Conservation (phyloP, 1,140 invertebrate genomes). For the Orchestia grillus region DNA sequence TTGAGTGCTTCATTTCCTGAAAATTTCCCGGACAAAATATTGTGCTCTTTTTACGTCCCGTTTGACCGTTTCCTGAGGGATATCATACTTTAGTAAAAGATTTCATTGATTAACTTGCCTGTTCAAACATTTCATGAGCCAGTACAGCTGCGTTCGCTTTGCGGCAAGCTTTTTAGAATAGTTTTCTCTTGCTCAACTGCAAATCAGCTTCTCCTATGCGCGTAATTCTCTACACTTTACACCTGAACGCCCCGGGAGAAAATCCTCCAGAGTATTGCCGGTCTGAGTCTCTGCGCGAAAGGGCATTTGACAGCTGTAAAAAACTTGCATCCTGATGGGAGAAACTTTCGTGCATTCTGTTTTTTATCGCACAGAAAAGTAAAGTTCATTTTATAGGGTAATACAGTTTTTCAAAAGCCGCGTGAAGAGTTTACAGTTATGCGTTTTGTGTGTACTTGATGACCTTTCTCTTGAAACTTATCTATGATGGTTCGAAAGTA, state of each 20-base stretch:
- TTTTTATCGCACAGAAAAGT: background rate
- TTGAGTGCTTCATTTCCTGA: background rate
- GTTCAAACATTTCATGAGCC: background rate
- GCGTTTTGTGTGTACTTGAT: too few relatives aligned
- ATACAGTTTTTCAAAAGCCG: background rate
- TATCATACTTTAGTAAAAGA: background rate
- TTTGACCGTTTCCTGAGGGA: background rate
- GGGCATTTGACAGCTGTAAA: background rate
- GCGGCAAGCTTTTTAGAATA: background rate
- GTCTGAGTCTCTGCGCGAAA: background rate
- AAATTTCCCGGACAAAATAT: background rate
- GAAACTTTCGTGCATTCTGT: background rate
- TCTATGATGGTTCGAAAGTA: too few relatives aligned
- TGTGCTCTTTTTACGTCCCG: background rate
- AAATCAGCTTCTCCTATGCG: slow-evolving; percentile 22
- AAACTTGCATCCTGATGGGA: background rate
- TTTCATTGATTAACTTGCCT: background rate
- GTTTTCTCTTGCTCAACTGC: slow-evolving; percentile 22
- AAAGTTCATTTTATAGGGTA: background rate
- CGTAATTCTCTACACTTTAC: slow-evolving; percentile 46
- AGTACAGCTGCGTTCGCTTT: background rate
- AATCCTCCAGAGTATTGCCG: background rate
- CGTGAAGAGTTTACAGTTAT: background rate
- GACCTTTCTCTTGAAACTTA: too few relatives aligned
- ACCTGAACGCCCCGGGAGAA: background rate